A percentile compares a stretch with the other conserved stretches of the same genome.
Conservation (phyloP, 2,113 vertebrate genomes). For the Epinephelus lanceolatus region DNA sequence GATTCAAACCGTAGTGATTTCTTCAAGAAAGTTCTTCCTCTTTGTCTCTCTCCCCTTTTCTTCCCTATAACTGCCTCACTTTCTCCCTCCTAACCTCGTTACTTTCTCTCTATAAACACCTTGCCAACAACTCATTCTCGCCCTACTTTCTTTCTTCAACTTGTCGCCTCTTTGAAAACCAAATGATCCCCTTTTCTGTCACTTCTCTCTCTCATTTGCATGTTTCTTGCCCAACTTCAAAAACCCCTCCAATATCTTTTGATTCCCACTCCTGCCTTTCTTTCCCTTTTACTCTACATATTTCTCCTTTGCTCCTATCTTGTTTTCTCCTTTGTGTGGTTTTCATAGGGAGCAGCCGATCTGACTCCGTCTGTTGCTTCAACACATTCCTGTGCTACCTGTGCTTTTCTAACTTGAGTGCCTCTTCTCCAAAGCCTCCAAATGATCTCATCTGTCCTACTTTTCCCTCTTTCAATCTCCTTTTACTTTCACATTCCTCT, state of each 20-base stretch:
- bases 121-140: neutral
- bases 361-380: constrained; percentile 7
- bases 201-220: constrained; percentile 3
- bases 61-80: neutral
- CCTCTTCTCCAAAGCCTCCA: constrained; percentile 11
- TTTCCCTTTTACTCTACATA: constrained; percentile 6
- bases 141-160: constrained; percentile 19
- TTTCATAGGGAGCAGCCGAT: constrained; percentile 21
- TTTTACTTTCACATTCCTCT: constrained; percentile 33
- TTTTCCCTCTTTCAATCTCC: constrained; percentile 34
- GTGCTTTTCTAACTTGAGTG: constrained; percentile 11
- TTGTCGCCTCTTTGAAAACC: neutral
- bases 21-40: neutral
- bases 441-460: constrained; percentile 61
- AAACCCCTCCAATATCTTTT: constrained; percentile 19
- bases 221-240: constrained; percentile 1
- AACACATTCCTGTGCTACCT: constrained; percentile 41
- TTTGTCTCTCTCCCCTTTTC: neutral
- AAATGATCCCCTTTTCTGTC: neutral
- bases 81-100: constrained; percentile 6
- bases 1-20: neutral
- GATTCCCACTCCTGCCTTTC: neutral
- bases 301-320: neutral
- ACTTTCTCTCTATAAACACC: constrained; percentile 15
- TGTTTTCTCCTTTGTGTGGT: neutral